These are phyloP conservation scores for Montipora foliosa DNA, from an alignment of 64 coral and sea anemone species.

Conservation along the genomic window DNA sequence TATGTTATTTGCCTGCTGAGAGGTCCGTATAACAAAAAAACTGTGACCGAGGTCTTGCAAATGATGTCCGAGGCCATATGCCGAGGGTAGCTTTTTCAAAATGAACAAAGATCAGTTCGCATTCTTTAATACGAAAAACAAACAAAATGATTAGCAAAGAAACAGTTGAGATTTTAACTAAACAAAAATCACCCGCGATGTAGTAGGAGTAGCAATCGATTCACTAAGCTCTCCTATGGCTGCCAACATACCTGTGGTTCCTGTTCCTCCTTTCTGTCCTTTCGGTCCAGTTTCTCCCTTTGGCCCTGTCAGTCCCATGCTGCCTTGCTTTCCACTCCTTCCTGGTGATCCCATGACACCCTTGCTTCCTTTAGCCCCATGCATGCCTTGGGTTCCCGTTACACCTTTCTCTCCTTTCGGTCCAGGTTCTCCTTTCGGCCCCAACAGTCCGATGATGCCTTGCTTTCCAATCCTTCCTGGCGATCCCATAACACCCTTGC, in stretches of 20 bases:
- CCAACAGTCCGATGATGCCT: not conserved
- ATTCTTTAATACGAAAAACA: too few species aligned
- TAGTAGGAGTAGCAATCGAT: too few species aligned
- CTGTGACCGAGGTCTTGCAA: too few species aligned
- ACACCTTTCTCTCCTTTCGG: not conserved
- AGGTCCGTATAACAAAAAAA: too few species aligned
- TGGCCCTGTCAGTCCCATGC: rapidly evolving
- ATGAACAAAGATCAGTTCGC: too few species aligned
- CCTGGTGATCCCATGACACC: not conserved
- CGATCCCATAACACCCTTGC: not conserved
- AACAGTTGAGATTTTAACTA: too few species aligned
- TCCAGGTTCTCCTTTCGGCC: not conserved
- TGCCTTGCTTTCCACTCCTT: not conserved
- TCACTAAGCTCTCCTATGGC: not conserved
- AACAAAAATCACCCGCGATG: too few species aligned
- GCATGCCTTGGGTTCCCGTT: not conserved
- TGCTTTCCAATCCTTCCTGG: not conserved
- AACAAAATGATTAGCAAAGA: too few species aligned
- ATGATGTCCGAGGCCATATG: too few species aligned
- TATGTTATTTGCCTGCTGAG: too few species aligned
- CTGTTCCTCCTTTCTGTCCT: not conserved
- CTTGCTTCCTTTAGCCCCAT: not conserved
- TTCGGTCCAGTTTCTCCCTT: not conserved
- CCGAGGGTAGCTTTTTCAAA: too few species aligned
- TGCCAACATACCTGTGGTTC: not conserved